phyloP scores from a whole-genome alignment of 2,113 vertebrate genomes.

The Lampris incognitus region DNA sequence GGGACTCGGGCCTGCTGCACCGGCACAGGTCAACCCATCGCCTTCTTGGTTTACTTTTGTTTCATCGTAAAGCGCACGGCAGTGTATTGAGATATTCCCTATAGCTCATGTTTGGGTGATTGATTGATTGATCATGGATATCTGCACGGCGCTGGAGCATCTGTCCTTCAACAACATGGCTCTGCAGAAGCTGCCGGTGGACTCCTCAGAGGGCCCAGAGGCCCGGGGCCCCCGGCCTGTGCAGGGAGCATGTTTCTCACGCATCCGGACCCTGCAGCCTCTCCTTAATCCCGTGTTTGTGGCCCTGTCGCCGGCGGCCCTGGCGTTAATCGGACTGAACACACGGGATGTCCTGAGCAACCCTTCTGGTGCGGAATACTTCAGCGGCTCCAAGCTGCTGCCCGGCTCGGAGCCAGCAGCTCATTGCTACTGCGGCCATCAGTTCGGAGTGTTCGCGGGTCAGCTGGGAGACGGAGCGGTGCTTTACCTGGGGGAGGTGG shows the following conservation, averaged over 20 bases:
- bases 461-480: conserved; percentile 92
- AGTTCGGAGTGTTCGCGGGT: conserved; percentile 91
- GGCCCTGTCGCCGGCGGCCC: conserved; percentile 81
- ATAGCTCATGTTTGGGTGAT: no score
- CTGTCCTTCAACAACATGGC: conserved; percentile 85
- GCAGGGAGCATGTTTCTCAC: conserved; percentile 84
- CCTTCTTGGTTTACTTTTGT: no score
- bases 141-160: conserved; percentile 59
- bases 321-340: conserved; percentile 84
- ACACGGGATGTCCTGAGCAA: conserved; percentile 63
- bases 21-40: no score
- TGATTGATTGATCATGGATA: no score
- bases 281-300: conserved; percentile 81
- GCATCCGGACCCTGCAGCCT: conserved; percentile 73
- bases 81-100: no score
- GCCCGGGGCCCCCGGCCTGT: conserved; percentile 79
- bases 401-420: conserved; percentile 86
- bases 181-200: conserved; percentile 84
- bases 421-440: conserved; percentile 92
- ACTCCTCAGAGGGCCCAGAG: conserved; percentile 73
- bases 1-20: no score
- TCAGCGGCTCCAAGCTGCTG: conserved; percentile 86
- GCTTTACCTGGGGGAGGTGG: conserved; percentile 90
- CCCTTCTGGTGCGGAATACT: conserved; percentile 77
- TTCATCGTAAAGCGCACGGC: no score